A percentile compares a stretch with the other conserved stretches of the same genome.
These are phyloP conservation scores for Emydura subglobosa DNA, from an alignment of 2,113 vertebrate genomes.

Conservation along the genomic window DNA sequence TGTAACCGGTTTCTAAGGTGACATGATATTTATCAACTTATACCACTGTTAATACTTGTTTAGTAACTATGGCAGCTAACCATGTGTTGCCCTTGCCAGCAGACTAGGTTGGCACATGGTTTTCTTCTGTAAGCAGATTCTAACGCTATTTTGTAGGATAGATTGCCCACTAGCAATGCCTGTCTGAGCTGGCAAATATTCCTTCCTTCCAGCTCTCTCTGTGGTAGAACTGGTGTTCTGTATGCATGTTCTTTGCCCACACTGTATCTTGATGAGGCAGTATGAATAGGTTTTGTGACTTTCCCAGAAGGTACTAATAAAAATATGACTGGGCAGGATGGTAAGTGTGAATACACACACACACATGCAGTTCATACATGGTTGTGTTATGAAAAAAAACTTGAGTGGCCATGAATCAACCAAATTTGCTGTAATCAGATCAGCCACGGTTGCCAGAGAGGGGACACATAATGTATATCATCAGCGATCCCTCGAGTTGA, in stretches of 20 bases:
- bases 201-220: not conserved
- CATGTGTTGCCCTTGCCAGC: not conserved
- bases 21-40: not conserved
- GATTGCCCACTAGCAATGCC: not conserved
- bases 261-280: not conserved
- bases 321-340: not conserved
- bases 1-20: not conserved
- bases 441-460: not conserved
- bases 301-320: fast-evolving
- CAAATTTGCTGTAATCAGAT: not conserved
- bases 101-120: not conserved
- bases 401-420: not conserved
- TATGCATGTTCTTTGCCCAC: not conserved
- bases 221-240: not conserved
- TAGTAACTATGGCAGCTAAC: not conserved
- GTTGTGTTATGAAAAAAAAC: not conserved
- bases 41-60: not conserved
- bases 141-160: not conserved
- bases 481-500: no score
- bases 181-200: not conserved
- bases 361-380: not conserved
- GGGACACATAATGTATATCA: not conserved
- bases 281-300: not conserved
- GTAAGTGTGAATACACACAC: not conserved
- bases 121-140: not conserved